Conservation (phyloP, 2,797 vertebrate species). For the Borostomias antarcticus region DNA sequence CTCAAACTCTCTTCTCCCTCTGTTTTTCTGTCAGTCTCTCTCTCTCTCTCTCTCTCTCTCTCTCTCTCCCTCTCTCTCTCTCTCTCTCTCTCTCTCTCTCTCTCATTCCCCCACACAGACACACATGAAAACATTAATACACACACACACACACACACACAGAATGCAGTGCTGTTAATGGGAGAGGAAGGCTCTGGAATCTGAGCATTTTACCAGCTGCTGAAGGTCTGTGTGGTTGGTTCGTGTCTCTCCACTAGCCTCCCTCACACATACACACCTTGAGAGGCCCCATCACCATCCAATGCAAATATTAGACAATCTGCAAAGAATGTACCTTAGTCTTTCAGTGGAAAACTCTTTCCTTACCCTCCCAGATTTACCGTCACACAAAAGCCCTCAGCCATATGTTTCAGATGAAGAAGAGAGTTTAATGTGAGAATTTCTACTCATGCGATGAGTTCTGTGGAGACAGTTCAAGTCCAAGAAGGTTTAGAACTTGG, state of each 20-base stretch:
- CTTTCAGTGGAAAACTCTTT: constrained; percentile 7
- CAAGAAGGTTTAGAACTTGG: neutral
- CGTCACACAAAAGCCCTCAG: neutral
- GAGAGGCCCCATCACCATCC: constrained; percentile 10
- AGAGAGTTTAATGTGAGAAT: neutral
- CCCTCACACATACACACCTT: constrained; percentile 9
- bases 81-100: neutral
- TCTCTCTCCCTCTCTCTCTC: neutral
- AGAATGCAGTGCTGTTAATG: neutral
- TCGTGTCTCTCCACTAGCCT: constrained; percentile 7
- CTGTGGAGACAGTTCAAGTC: neutral
- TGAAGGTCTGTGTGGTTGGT: constrained; percentile 1
- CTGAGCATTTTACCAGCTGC: constrained; percentile 8
- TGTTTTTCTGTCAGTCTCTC: neutral
- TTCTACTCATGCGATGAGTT: neutral
- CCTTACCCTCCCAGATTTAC: neutral
- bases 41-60: neutral
- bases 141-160: constrained; percentile 4
- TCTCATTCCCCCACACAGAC: constrained; percentile 6
- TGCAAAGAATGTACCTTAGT: constrained; percentile 9
- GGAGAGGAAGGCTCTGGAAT: constrained; percentile 2
- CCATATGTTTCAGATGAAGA: neutral
- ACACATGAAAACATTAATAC: neutral
- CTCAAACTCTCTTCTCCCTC: neutral
- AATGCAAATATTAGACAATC: constrained; percentile 18